Conservation (phyloP, 2,888 invertebrate genomes). For the Spodoptera exigua region DNA sequence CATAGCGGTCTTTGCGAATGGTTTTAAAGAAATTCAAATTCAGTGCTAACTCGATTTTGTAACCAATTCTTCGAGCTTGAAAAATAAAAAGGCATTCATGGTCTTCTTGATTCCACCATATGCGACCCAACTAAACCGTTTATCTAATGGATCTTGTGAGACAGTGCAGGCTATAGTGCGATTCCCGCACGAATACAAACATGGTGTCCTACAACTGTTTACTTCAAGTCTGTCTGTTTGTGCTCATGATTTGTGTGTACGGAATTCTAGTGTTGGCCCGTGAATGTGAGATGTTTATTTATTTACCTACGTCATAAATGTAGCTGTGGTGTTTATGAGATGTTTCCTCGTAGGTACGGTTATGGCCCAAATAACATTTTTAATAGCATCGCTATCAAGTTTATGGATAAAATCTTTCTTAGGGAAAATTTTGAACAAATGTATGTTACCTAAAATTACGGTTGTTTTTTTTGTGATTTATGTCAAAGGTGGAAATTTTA, state of each 20-base stretch:
- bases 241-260: conserved; percentile 43
- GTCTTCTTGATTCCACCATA: background rate
- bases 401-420: conserved; percentile 9
- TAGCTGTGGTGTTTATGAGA: conserved; percentile 32
- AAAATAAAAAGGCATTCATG: background rate
- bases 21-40: no score
- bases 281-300: conserved; percentile 48
- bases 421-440: background rate
- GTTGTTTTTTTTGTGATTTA: no score
- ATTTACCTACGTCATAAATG: conserved; percentile 47
- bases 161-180: conserved; percentile 4
- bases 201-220: conserved; percentile 36
- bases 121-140: background rate
- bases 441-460: background rate
- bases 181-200: conserved; percentile 21
- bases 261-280: conserved; percentile 27
- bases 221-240: conserved; percentile 28
- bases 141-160: background rate
- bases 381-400: conserved; percentile 28
- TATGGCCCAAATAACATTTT: conserved; percentile 26
- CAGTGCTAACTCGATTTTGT: no score
- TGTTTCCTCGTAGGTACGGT: conserved; percentile 15
- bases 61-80: no score
- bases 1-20: no score
- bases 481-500: no score